Evolutionary conservation across 2,113 vertebrate genomes (phyloP).

Genomic region (Phaethon lepturus): DNA sequence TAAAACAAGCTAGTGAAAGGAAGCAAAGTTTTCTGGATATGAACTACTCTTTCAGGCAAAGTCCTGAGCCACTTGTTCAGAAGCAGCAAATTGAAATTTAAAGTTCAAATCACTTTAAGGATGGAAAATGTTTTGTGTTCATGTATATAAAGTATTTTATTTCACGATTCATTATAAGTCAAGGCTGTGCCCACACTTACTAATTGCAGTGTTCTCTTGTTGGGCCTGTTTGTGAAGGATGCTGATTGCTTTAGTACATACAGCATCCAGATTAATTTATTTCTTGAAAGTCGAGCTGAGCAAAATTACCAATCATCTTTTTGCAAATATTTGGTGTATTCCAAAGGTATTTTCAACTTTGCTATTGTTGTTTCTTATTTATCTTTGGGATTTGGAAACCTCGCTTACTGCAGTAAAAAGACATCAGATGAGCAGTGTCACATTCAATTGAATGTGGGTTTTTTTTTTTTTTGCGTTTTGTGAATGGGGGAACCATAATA

Average conservation of each 20-base stretch:
- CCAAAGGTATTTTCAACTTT: not conserved
- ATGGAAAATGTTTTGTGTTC: not conserved
- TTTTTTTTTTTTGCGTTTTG: not conserved
- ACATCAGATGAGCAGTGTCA: not conserved
- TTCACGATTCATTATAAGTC: conserved; percentile 13
- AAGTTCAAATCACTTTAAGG: not conserved
- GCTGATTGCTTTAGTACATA: not conserved
- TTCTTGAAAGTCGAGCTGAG: not conserved
- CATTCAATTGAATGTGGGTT: not conserved
- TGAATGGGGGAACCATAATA: not conserved
- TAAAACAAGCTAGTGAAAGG: not conserved
- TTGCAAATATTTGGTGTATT: not conserved
- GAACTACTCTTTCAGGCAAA: not conserved
- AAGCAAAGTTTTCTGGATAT: not conserved
- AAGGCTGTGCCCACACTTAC: not conserved
- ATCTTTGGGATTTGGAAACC: not conserved
- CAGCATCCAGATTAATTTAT: not conserved
- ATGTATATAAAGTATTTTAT: not conserved
- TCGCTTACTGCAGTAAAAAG: not conserved
- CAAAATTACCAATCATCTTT: not conserved
- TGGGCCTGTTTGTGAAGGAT: not conserved
- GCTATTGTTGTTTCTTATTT: not conserved
- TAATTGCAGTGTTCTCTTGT: conserved; percentile 1
- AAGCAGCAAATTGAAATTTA: not conserved
- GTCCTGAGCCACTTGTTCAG: not conserved